Percentiles rank a stretch among this genome's conserved stretches.
phyloP scores from a whole-genome alignment of 1,140 invertebrate species.

The Drosophila sp. region DNA sequence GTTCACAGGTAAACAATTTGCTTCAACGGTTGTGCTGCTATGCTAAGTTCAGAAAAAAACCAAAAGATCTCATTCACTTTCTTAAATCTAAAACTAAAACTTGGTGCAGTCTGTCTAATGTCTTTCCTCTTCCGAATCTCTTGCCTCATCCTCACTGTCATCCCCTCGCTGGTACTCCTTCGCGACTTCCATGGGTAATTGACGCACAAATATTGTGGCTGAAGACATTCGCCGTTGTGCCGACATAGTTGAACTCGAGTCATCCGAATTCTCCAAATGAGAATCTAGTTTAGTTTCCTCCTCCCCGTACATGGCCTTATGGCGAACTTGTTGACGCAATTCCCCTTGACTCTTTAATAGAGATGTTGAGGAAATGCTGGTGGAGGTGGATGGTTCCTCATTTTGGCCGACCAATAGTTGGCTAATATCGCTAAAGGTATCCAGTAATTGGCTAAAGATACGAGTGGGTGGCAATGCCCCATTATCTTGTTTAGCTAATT shows the following conservation, averaged over 20 bases:
- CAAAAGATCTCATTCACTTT: neutral
- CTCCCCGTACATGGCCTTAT: slow-evolving; percentile 55
- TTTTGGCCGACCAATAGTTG: slow-evolving; percentile 29
- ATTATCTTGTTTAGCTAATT: slow-evolving; percentile 28
- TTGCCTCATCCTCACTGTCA: slow-evolving; percentile 18
- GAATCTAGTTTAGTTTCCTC: neutral
- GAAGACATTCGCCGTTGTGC: slow-evolving; percentile 57
- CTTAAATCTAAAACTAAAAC: neutral
- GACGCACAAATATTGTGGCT: slow-evolving; percentile 46
- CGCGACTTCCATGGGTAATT: slow-evolving; percentile 42
- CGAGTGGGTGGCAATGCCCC: slow-evolving; percentile 40
- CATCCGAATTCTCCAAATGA: neutral
- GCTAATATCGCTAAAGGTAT: slow-evolving; percentile 51
- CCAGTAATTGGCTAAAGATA: slow-evolving; percentile 56
- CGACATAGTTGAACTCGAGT: neutral
- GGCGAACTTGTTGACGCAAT: slow-evolving; percentile 38
- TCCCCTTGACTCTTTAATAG: slow-evolving; percentile 36
- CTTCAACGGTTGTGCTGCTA: neutral
- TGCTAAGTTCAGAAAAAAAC: neutral
- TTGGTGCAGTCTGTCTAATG: neutral
- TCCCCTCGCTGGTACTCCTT: slow-evolving; percentile 30
- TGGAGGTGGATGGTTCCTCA: slow-evolving; percentile 11
- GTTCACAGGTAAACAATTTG: neutral
- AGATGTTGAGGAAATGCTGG: neutral
- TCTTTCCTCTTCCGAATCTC: neutral